Conservation (phyloP, 1,140 invertebrate species). For the Colletes gigas region DNA sequence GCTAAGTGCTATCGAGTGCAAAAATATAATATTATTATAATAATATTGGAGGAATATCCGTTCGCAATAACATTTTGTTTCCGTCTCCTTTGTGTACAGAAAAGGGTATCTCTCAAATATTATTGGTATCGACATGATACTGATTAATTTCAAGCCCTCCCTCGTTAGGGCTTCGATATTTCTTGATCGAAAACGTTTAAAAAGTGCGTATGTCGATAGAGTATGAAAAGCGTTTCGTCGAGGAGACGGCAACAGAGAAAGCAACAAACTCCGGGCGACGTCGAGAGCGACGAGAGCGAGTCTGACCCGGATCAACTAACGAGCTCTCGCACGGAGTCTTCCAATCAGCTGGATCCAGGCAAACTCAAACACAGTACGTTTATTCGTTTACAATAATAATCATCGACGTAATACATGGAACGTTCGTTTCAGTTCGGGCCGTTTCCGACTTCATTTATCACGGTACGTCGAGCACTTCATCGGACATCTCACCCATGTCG, state of each 20-base stretch:
- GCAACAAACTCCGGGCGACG: conserved; percentile 83
- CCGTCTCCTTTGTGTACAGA: too few relatives aligned
- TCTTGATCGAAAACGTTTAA: too few relatives aligned
- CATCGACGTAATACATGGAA: neutral
- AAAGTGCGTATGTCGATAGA: conserved; percentile 57
- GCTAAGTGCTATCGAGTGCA: too few relatives aligned
- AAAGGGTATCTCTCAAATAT: too few relatives aligned
- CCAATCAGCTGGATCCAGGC: conserved; percentile 86
- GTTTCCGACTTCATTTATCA: conserved; percentile 88
- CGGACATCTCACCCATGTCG: conserved; percentile 89
- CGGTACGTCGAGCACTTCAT: conserved; percentile 88
- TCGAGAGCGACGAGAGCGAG: conserved; percentile 88
- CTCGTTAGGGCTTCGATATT: too few relatives aligned
- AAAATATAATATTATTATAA: too few relatives aligned
- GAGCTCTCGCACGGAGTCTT: conserved; percentile 88
- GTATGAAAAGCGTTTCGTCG: conserved; percentile 81
- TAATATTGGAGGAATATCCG: too few relatives aligned
- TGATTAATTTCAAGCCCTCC: too few relatives aligned
- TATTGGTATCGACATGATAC: too few relatives aligned
- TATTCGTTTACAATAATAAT: neutral
- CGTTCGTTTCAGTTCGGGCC: conserved; percentile 74
- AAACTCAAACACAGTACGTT: conserved; percentile 87
- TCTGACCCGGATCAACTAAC: conserved; percentile 88
- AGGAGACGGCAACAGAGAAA: conserved; percentile 81
- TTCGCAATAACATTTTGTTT: too few relatives aligned